Conservation (phyloP, 2,888 invertebrate genomes). For the Beris chalybata region DNA sequence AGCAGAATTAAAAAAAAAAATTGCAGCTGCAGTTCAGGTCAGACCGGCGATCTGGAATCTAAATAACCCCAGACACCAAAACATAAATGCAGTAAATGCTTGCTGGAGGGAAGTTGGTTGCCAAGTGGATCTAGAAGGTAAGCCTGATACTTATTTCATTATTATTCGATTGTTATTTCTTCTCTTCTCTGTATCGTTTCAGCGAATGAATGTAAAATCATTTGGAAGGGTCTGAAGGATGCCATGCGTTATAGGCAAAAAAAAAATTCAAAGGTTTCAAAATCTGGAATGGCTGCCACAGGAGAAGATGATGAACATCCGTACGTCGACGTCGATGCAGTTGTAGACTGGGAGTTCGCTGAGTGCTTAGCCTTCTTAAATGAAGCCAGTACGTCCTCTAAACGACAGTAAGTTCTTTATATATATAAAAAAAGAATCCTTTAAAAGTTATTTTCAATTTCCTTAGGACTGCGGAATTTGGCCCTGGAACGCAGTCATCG, state of each 20-base stretch:
- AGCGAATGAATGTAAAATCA: neutral
- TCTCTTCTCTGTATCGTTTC: neutral
- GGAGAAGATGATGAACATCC: neutral
- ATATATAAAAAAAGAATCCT: neutral
- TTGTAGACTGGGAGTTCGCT: neutral
- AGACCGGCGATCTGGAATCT: too few species aligned
- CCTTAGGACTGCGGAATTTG: neutral
- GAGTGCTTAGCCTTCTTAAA: neutral
- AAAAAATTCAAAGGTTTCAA: neutral
- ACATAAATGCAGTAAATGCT: too few species aligned
- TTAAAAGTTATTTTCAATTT: neutral
- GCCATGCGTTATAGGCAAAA: neutral
- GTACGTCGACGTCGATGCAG: neutral
- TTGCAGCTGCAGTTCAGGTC: too few species aligned
- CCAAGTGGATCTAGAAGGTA: too few species aligned
- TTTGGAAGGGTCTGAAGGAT: neutral
- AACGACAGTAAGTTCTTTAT: neutral
- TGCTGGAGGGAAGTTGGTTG: too few species aligned
- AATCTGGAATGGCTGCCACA: neutral
- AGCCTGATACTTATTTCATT: too few species aligned
- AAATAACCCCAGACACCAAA: too few species aligned
- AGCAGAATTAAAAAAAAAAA: too few species aligned
- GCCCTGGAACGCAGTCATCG: too few species aligned
- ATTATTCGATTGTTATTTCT: too few species aligned
- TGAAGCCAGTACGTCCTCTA: neutral